Conservation (phyloP, 2,888 invertebrate species). For the Scaeva pyrastri region DNA sequence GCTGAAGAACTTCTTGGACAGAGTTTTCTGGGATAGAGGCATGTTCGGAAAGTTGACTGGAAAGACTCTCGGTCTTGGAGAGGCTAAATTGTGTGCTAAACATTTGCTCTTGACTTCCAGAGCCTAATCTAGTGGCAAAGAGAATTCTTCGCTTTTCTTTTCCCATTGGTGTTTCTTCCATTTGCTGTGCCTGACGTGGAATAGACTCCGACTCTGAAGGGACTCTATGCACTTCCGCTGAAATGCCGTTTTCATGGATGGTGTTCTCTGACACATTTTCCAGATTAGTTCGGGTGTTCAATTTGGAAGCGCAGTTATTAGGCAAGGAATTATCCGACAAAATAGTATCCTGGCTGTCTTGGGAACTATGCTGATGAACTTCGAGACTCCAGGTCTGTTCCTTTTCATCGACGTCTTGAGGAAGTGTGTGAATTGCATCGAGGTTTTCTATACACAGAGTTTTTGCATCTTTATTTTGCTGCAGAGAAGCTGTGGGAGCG, state of each 20-base stretch:
- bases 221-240: conserved; percentile 80
- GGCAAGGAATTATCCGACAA: conserved; percentile 81
- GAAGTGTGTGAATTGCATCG: conserved; percentile 86
- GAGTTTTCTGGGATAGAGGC: conserved; percentile 78
- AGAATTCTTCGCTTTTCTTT: conserved; percentile 85
- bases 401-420: conserved; percentile 80
- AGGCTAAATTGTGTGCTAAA: conserved; percentile 88
- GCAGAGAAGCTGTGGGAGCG: conserved; percentile 56
- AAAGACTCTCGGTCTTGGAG: conserved; percentile 87
- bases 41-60: conserved; percentile 86
- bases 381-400: conserved; percentile 82
- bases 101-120: conserved; percentile 87
- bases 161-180: conserved; percentile 78
- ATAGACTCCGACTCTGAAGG: conserved; percentile 77
- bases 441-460: conserved; percentile 82
- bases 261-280: conserved; percentile 79
- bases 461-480: conserved; percentile 76
- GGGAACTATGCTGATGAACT: conserved; percentile 82
- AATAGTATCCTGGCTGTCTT: conserved; percentile 85
- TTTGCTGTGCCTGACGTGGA: conserved; percentile 42
- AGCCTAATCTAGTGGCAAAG: conserved; percentile 88
- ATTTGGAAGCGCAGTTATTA: conserved; percentile 78
- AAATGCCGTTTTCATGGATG: conserved; percentile 79
- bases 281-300: conserved; percentile 77
- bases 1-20: conserved; percentile 79